Evolutionary conservation across 2,797 vertebrate species (phyloP).

Genomic region (Pachyuromys duprasi): DNA sequence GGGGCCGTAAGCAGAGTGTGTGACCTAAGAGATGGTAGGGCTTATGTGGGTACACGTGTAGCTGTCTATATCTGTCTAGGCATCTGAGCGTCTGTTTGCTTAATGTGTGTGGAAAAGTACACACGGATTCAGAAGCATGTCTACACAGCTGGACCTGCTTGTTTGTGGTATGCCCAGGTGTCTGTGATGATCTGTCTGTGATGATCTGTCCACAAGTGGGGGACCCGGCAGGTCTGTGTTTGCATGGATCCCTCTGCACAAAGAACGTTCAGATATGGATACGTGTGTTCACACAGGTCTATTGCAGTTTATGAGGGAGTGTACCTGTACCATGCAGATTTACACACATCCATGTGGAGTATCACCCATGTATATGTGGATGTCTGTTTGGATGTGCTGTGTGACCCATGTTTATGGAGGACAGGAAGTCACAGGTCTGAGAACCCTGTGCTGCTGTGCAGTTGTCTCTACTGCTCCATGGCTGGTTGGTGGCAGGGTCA

Average conservation of each 20-base stretch:
- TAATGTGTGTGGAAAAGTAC: too few relatives aligned
- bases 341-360: background rate
- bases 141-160: accelerated
- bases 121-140: background rate
- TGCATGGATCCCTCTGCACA: background rate
- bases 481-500: background rate
- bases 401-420: background rate
- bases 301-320: background rate
- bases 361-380: too few relatives aligned
- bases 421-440: too few relatives aligned
- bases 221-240: background rate
- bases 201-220: background rate
- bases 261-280: too few relatives aligned
- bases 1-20: background rate
- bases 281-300: background rate
- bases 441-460: background rate
- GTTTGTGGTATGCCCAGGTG: accelerated
- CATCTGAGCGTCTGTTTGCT: background rate
- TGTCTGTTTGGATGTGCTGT: background rate
- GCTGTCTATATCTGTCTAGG: background rate
- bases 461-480: background rate
- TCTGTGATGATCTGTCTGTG: too few relatives aligned
- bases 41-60: background rate
- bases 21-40: background rate
- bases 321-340: accelerated